These are phyloP conservation scores for Cydia splendana DNA, from an alignment of 1,140 invertebrate genomes.

Conservation along the genomic window DNA sequence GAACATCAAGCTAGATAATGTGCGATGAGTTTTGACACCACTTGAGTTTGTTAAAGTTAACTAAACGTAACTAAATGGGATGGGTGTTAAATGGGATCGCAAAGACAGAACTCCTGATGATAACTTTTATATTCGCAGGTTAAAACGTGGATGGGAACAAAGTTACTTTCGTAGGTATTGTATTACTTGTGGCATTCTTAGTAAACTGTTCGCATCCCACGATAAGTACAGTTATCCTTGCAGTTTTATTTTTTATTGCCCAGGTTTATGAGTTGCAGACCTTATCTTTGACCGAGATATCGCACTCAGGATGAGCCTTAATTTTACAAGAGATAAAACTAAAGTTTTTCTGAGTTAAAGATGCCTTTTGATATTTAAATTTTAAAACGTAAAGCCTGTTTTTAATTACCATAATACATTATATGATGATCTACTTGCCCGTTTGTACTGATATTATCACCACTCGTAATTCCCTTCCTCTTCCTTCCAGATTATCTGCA, in stretches of 20 bases:
- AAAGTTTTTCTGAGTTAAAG: neutral
- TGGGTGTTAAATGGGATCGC: no score
- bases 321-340: conserved; percentile 4
- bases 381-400: neutral
- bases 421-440: no score
- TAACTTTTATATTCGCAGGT: neutral
- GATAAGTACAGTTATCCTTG: conserved; percentile 23
- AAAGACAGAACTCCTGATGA: no score
- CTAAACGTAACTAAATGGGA: no score
- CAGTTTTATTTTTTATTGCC: conserved; percentile 30
- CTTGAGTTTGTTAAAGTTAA: no score
- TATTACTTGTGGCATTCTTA: neutral
- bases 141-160: neutral
- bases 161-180: neutral
- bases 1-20: no score
- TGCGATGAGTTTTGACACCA: no score
- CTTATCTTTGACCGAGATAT: conserved; percentile 27
- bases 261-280: conserved; percentile 13
- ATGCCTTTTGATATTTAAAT: neutral
- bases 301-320: conserved; percentile 16
- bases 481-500: no score
- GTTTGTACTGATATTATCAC: no score
- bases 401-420: neutral
- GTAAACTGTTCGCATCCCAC: conserved; percentile 3
- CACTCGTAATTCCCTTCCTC: no score